Conservation (phyloP, 1,140 invertebrate genomes). For the Pseudomyrmex cubaensis region DNA sequence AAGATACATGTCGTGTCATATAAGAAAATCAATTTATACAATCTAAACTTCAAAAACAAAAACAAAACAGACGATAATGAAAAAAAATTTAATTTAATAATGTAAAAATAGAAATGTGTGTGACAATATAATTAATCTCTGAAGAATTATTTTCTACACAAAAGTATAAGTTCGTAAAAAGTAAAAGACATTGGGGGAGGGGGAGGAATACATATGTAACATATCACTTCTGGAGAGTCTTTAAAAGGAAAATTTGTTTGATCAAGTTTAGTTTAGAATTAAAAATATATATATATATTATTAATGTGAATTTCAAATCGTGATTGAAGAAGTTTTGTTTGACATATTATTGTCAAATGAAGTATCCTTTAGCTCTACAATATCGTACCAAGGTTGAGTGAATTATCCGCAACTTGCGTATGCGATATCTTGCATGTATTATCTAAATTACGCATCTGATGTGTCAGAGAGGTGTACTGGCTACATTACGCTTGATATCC, state of each 20-base stretch:
- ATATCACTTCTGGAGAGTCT: background rate
- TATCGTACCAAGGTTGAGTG: constrained; percentile 49
- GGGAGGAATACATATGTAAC: background rate
- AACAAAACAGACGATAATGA: background rate
- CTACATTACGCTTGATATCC: constrained; percentile 57
- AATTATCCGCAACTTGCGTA: constrained; percentile 54
- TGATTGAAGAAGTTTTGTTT: background rate
- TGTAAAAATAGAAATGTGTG: background rate
- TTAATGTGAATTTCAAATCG: background rate
- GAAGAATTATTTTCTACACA: too few relatives aligned
- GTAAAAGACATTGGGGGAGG: too few relatives aligned
- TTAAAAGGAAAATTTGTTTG: background rate
- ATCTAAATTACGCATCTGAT: constrained; percentile 61
- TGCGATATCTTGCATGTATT: constrained; percentile 47
- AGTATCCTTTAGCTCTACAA: constrained; percentile 42
- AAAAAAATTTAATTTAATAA: background rate
- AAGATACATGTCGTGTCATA: background rate
- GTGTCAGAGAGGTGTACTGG: constrained; percentile 41
- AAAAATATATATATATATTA: background rate
- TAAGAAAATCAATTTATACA: background rate
- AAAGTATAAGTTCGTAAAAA: too few relatives aligned
- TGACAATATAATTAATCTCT: too few relatives aligned
- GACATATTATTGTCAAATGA: constrained; percentile 27
- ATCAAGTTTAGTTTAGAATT: background rate
- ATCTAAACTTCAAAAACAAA: background rate